Percentiles rank a stretch among this genome's conserved stretches.
Evolutionary conservation across 2,797 vertebrate genomes (phyloP).

Genomic region (Periophthalmus magnuspinnatus): DNA sequence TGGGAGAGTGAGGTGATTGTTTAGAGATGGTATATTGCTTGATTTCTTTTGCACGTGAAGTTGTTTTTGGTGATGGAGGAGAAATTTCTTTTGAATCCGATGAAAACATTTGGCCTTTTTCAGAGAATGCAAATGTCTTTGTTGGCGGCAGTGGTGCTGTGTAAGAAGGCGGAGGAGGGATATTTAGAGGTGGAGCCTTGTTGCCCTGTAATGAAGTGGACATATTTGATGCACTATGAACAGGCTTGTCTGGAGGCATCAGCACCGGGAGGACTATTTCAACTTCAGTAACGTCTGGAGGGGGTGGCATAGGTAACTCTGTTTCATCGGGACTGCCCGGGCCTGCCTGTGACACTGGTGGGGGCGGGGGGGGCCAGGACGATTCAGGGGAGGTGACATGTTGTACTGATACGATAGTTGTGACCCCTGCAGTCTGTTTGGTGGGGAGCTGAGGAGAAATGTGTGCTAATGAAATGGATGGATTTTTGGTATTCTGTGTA

Average conservation of each 20-base stretch:
- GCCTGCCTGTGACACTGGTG: slow-evolving; percentile 62
- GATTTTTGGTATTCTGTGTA: slow-evolving; percentile 21
- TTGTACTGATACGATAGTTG: slow-evolving; percentile 24
- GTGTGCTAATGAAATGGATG: slow-evolving; percentile 37
- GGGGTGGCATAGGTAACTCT: slow-evolving; percentile 73
- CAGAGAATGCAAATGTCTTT: slow-evolving; percentile 8
- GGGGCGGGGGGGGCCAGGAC: slow-evolving; percentile 83
- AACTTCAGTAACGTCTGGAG: slow-evolving; percentile 59
- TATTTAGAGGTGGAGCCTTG: slow-evolving; percentile 20
- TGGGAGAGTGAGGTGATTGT: slow-evolving; percentile 9
- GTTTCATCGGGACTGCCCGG: slow-evolving; percentile 74
- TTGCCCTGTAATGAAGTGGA: slow-evolving; percentile 14
- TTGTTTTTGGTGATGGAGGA: slow-evolving; percentile 20
- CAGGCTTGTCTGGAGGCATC: slow-evolving; percentile 15
- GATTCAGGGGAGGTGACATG: slow-evolving; percentile 56
- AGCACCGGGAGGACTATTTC: slow-evolving; percentile 25
- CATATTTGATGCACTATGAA: slow-evolving; percentile 2
- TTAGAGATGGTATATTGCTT: slow-evolving; percentile 5
- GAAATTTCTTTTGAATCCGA: slow-evolving; percentile 9
- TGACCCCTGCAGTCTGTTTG: slow-evolving; percentile 59
- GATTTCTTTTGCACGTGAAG: slow-evolving; percentile 18
- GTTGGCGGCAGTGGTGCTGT: slow-evolving; percentile 51
- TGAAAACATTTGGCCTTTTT: slow-evolving; percentile 4
- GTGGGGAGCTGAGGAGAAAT: slow-evolving; percentile 71
- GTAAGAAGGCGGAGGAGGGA: slow-evolving; percentile 64